Evolutionary conservation across 2,888 invertebrate species (phyloP), one percentile per base, ranked within the genome.

Genomic region (Tipula lateralis): DNA sequence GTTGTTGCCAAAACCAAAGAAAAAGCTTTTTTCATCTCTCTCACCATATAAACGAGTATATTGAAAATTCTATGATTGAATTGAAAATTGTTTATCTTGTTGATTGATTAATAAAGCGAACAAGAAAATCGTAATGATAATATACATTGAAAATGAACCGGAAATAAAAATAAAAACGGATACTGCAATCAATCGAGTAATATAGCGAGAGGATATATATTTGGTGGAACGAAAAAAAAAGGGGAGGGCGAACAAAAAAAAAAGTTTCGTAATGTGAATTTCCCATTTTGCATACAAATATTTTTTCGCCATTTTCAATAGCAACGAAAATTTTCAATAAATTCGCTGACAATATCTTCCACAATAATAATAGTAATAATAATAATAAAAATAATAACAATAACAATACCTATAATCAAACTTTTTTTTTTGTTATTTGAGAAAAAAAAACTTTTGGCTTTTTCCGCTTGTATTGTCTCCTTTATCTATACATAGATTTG

Each of bases 381-480:
- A n/a, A n/a, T n/a, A n/a, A n/a, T n/a, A n/a, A n/a, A n/a, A 24
- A 66, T 24, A 66, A 66, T 66, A 50, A 50, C 19, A 66, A 66
- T 66, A 66, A 66, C 66, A 66, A 66, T 66, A 66, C 66, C 66
- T 66, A 66, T 66, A 66, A 66, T 66, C 66, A 66, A 66, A 66
- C 66, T 66, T 66, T 66, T 66, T 24, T 66, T 66, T 66, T 66
- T 66, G 19, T 24, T 24, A 66, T 66, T 66, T 66, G 19, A 24
- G 66, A 9, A 66, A n/a, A n/a, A n/a, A n/a, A 66, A 66, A 66
- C 24, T 66, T 66, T 19, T 9, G 24, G 66, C 24, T 19, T 19
- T 44, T 66, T 66, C 66, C 66, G 66, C 9, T 66, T 66, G 24
- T 66, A 66, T 66, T 66, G 66, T 66, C 66, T 66, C 9, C 24